A percentile compares a stretch with the other conserved stretches of the same genome.
Evolutionary conservation across 1,140 invertebrate species (phyloP).

Genomic region (Neodiprion pinetum): DNA sequence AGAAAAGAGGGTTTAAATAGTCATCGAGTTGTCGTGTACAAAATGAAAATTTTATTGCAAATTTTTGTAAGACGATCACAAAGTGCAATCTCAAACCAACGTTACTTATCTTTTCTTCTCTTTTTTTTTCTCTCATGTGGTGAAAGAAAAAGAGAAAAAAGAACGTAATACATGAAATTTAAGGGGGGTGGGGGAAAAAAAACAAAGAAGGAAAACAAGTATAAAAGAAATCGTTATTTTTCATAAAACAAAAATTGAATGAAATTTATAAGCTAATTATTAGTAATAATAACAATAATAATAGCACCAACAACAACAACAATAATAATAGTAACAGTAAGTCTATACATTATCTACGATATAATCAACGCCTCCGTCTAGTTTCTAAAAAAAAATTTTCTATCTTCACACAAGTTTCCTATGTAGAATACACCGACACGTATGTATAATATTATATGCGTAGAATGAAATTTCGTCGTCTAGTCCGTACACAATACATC

Average conservation of each 20-base stretch:
- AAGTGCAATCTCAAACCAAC: constrained; percentile 63
- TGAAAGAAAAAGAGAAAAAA: not conserved
- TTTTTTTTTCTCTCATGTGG: not conserved
- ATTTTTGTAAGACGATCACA: constrained; percentile 60
- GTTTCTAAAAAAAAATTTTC: no score
- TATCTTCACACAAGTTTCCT: no score
- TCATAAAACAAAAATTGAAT: constrained; percentile 48
- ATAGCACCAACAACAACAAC: not conserved
- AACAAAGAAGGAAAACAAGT: constrained; percentile 45
- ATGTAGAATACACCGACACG: no score
- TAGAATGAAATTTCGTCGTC: no score
- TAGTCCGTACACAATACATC: no score
- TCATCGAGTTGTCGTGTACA: constrained; percentile 28
- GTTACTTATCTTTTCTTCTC: constrained; percentile 55
- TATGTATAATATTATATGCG: no score
- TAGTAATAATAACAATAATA: not conserved
- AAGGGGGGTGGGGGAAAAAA: constrained; percentile 3
- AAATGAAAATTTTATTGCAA: constrained; percentile 37
- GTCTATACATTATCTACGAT: not conserved
- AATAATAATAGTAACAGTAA: not conserved
- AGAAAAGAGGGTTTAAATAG: constrained; percentile 38
- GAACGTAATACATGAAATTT: not conserved
- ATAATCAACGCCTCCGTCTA: no score
- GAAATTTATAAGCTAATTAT: constrained; percentile 34
- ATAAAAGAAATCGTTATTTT: constrained; percentile 63